Conservation (phyloP, 2,113 vertebrate genomes). For the Oenanthe melanoleuca region DNA sequence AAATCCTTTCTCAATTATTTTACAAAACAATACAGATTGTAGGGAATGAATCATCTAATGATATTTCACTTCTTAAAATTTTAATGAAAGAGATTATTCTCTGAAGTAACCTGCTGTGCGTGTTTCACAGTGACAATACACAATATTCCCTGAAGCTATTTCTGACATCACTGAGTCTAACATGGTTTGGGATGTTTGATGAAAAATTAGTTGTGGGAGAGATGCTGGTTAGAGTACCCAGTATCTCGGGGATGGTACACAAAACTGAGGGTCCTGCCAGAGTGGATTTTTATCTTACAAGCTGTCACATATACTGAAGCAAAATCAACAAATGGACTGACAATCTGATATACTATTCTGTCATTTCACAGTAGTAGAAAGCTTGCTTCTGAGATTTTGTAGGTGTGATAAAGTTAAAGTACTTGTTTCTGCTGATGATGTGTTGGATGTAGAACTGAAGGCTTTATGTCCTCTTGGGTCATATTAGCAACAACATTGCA, state of each 20-base stretch:
- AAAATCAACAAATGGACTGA: neutral
- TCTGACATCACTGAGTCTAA: constrained; percentile 15
- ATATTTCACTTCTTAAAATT: constrained; percentile 33
- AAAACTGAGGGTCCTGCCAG: neutral
- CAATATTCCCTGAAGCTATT: constrained; percentile 43
- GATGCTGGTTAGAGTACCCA: neutral
- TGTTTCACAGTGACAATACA: neutral
- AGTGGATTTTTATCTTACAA: neutral
- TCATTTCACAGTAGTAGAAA: neutral
- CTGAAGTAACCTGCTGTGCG: constrained; percentile 40
- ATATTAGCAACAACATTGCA: neutral
- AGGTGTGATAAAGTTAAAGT: neutral
- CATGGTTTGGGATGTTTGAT: neutral
- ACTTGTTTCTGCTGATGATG: neutral
- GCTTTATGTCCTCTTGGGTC: neutral
- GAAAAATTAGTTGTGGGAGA: constrained; percentile 1
- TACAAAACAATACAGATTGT: constrained; percentile 7
- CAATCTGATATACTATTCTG: neutral
- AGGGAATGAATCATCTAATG: constrained; percentile 21
- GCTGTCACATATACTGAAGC: neutral
- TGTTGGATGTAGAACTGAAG: neutral
- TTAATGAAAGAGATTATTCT: constrained; percentile 50
- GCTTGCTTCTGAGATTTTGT: neutral
- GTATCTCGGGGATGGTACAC: rapidly evolving
- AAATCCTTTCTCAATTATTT: neutral